A percentile compares a stretch with the other conserved stretches of the same genome.
Conservation (phyloP, 2,888 invertebrate species). For the Acronicta psi region DNA sequence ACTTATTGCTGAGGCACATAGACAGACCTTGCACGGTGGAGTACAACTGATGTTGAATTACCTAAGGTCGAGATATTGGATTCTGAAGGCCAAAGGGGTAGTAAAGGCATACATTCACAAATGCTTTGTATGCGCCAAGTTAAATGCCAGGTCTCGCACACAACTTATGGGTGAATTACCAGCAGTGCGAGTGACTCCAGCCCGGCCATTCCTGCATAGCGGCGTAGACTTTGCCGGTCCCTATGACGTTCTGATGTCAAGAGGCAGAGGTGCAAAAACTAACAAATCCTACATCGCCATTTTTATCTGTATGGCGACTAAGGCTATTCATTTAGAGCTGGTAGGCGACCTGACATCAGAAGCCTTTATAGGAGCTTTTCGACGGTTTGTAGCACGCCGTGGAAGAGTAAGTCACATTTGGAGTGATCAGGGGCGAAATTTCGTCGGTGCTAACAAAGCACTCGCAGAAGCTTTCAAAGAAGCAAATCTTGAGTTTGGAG, state of each 20-base stretch:
- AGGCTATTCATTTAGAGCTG: background rate
- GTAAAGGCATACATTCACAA: too few species aligned
- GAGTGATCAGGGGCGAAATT: slow-evolving; percentile 1
- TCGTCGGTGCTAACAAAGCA: slow-evolving; percentile 3
- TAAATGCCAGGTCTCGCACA: too few species aligned
- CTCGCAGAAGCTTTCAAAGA: slow-evolving; percentile 1
- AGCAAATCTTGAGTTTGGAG: background rate
- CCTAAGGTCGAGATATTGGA: too few species aligned
- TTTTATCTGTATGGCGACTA: slow-evolving; percentile 3
- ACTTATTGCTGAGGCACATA: too few species aligned
- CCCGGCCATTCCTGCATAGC: slow-evolving; percentile 1
- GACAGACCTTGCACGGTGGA: too few species aligned
- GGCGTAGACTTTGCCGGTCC: slow-evolving; percentile 15
- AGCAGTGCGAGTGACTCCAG: background rate
- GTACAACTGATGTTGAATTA: too few species aligned
- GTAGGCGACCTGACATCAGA: background rate
- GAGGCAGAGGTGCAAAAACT: slow-evolving; percentile 5
- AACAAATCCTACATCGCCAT: background rate
- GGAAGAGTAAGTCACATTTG: background rate
- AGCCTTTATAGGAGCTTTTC: slow-evolving; percentile 1
- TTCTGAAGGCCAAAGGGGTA: too few species aligned
- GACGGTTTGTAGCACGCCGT: background rate
- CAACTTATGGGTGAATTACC: slow-evolving; percentile 3
- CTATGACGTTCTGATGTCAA: background rate
- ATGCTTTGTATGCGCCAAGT: too few species aligned